Evolutionary conservation across 2,888 invertebrate genomes (phyloP), one percentile per base, ranked within the genome.

Genomic region (Orchesella flavescens): DNA sequence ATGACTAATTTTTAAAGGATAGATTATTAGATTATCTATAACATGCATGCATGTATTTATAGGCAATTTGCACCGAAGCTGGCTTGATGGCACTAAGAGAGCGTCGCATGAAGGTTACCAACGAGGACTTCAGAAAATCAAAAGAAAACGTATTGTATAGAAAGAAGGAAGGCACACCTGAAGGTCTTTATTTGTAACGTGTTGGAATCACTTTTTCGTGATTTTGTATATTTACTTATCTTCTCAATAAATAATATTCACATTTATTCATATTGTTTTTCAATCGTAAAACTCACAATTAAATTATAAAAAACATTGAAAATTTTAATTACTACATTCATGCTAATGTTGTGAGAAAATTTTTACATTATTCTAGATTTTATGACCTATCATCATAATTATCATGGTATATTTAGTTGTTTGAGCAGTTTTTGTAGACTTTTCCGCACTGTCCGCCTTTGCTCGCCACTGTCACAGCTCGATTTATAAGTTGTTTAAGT

Each of bases 51-150:
- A 43, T 17, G n/a, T 19, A 49, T n/a, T 91, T 92, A 34, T 90
- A 96, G 95, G 99, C 99, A 17, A 99, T 99, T 90, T 99, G 99
- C 91, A 99, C 99, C 10, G 99, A 99, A 92, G 99, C 98, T 77
- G 99, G 99, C 86, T 92, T 99, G 78, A 96, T 99, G 95, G 99
- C 99, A 4, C 91, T 99, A 71, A 92, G 99, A 86, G 99, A 99
- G 91, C 93, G 99, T 76, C 94, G 99, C 88, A 99, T 99, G 99
- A 99, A 98, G 91, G 99, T 99, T 46, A 99, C 97, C 85, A 98
- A 98, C 91, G 99, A 99, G 91, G 99, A 99, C 91, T 99, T 99
- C 91, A 96, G 97, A 90, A 99, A 99, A 90, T 98, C 99, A 0
- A 99, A 99, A 91, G 99, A 99, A 90, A 99, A 97, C 91, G 99